A percentile compares a stretch with the other conserved stretches of the same genome.
Evolutionary conservation across 2,888 invertebrate genomes (phyloP).

Genomic region (Drosophila anomelani): DNA sequence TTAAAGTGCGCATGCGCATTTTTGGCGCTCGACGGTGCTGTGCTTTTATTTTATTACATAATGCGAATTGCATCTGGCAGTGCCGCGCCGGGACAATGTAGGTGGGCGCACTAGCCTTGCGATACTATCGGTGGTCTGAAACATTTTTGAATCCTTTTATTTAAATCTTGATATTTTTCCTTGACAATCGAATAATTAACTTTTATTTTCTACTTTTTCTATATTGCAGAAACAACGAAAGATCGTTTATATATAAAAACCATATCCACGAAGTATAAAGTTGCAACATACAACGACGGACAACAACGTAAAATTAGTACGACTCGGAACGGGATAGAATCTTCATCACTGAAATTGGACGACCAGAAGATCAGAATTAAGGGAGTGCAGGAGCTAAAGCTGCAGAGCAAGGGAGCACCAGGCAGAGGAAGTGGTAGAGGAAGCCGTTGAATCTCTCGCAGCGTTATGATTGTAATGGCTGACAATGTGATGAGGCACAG

Average conservation of each 20-base stretch:
- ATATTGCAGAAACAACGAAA: constrained; percentile 69
- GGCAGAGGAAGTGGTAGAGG: constrained; percentile 28
- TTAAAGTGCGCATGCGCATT: constrained; percentile 63
- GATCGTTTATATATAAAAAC: constrained; percentile 42
- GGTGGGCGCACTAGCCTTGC: not conserved
- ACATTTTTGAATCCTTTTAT: not conserved
- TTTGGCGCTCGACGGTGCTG: constrained; percentile 40
- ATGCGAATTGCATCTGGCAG: constrained; percentile 50
- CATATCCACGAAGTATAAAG: constrained; percentile 17
- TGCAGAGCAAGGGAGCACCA: constrained; percentile 20
- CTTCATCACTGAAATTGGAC: not conserved
- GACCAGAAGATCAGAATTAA: constrained; percentile 25
- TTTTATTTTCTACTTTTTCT: not conserved
- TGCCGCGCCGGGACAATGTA: constrained; percentile 33
- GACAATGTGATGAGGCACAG: constrained; percentile 84
- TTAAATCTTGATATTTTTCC: not conserved
- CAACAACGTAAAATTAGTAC: constrained; percentile 49
- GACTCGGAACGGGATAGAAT: not conserved
- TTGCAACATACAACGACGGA: constrained; percentile 47
- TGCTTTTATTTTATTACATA: constrained; percentile 59
- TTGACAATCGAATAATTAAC: not conserved
- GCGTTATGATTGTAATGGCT: constrained; percentile 85
- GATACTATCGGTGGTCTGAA: constrained; percentile 10
- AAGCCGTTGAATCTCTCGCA: constrained; percentile 46
- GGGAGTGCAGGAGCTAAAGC: constrained; percentile 33